phyloP scores from a whole-genome alignment of 1,140 invertebrate species.

The Calliopsis andreniformis region DNA sequence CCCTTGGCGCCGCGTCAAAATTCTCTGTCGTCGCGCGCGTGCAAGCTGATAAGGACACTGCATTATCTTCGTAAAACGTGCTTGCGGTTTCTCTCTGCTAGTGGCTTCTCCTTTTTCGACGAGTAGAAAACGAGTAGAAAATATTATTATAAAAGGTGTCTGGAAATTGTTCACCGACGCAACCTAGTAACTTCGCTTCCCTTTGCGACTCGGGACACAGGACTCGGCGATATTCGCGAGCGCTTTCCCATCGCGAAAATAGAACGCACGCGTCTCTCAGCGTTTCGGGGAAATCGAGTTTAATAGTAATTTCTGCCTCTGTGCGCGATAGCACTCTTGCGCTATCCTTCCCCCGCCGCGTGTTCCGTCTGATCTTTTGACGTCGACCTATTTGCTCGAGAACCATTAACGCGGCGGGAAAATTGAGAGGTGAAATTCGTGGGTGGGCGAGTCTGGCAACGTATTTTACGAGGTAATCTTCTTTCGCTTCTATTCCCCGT shows the following conservation, averaged over 20 bases:
- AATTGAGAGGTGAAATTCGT: slow-evolving; percentile 18
- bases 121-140: too few relatives aligned
- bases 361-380: slow-evolving; percentile 34
- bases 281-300: slow-evolving; percentile 31
- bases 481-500: not conserved
- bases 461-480: slow-evolving; percentile 5
- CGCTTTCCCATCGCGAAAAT: slow-evolving; percentile 7
- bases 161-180: too few relatives aligned
- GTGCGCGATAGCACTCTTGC: slow-evolving; percentile 16
- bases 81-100: too few relatives aligned
- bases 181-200: too few relatives aligned
- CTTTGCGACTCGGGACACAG: too few relatives aligned
- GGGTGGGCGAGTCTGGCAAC: not conserved
- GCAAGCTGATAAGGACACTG: too few relatives aligned
- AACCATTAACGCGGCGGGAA: slow-evolving; percentile 31
- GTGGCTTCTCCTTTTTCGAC: too few relatives aligned
- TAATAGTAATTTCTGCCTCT: slow-evolving; percentile 44
- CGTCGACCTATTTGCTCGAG: slow-evolving; percentile 22
- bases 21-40: not conserved
- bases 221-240: not conserved
- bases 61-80: too few relatives aligned
- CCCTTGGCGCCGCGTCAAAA: slow-evolving; percentile 22
- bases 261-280: not conserved
- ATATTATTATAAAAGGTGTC: too few relatives aligned
- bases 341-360: not conserved